phyloP scores from a whole-genome alignment of 2,888 invertebrate species.

The Ophion obscuratus region DNA sequence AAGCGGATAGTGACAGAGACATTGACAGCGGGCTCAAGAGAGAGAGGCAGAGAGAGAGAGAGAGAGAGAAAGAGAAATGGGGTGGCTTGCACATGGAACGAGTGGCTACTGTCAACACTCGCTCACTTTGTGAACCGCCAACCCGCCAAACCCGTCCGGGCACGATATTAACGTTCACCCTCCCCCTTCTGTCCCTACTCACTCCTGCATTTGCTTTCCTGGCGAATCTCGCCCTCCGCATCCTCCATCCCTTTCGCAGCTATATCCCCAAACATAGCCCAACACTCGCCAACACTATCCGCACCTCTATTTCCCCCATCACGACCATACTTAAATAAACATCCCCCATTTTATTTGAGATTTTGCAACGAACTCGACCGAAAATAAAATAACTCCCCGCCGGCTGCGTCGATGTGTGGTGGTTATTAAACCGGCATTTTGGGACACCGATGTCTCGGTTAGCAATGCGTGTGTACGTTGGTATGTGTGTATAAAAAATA shows the following conservation, averaged over 20 bases:
- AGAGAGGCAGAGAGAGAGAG: conserved; percentile 62
- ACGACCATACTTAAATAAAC: conserved; percentile 79
- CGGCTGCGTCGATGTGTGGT: conserved; percentile 20
- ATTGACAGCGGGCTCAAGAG: conserved; percentile 49
- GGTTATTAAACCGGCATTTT: conserved; percentile 60
- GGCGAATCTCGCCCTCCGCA: conserved; percentile 10
- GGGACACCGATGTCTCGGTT: background rate
- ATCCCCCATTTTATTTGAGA: conserved; percentile 80
- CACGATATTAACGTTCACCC: conserved; percentile 81
- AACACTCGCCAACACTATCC: conserved; percentile 21
- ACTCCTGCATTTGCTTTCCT: conserved; percentile 34
- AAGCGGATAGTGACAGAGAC: conserved; percentile 43
- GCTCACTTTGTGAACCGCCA: conserved; percentile 82
- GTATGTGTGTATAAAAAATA: too few relatives aligned
- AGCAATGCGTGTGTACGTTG: background rate
- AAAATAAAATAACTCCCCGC: conserved; percentile 78
- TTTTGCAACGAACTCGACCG: conserved; percentile 77
- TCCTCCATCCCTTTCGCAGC: conserved; percentile 54
- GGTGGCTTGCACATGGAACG: conserved; percentile 71
- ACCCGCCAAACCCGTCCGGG: conserved; percentile 78
- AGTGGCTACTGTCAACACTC: conserved; percentile 82
- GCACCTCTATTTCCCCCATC: conserved; percentile 22
- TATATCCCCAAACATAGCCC: conserved; percentile 37
- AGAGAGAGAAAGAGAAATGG: conserved; percentile 67
- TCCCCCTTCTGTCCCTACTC: conserved; percentile 69